Evolutionary conservation across 2,113 vertebrate species (phyloP).

Genomic region (Ia io): DNA sequence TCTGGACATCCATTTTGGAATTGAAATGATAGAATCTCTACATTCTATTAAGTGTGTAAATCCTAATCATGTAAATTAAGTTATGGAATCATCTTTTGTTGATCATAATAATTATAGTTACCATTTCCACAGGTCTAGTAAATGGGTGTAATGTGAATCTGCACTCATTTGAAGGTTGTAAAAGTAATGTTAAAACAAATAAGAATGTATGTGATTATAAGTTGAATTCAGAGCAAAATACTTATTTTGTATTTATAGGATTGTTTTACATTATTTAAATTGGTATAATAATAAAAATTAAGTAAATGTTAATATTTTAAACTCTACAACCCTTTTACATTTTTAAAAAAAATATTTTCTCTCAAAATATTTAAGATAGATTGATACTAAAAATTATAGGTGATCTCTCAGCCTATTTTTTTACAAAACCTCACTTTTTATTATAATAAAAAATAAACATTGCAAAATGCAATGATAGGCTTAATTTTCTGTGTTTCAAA

Average conservation of each 20-base stretch:
- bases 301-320: neutral
- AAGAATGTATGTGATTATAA: neutral
- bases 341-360: neutral
- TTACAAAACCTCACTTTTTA: neutral
- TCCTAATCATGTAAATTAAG: neutral
- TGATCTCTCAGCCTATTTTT: neutral
- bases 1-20: neutral
- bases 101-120: neutral
- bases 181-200: neutral
- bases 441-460: neutral
- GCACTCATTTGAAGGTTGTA: neutral
- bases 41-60: neutral
- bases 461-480: neutral
- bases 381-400: too few relatives aligned
- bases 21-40: neutral
- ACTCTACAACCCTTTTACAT: neutral
- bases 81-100: neutral
- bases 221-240: neutral
- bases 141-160: neutral
- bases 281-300: neutral
- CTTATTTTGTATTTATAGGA: neutral
- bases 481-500: neutral
- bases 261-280: neutral
- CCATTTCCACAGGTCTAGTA: neutral
- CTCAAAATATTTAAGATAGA: neutral